Evolutionary conservation across 2,888 invertebrate genomes (phyloP).

Genomic region (Ptychoptera contaminata): DNA sequence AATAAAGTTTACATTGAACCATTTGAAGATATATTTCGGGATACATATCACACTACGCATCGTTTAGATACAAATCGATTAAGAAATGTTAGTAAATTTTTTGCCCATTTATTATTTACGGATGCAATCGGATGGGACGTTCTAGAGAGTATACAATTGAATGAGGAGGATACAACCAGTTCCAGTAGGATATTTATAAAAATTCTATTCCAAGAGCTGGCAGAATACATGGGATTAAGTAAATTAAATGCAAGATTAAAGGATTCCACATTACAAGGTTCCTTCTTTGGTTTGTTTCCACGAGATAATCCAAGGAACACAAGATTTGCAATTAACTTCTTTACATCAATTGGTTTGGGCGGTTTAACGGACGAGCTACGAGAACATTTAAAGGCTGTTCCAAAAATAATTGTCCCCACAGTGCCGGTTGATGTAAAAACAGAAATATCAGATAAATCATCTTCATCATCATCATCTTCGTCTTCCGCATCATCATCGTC

Average conservation of each 20-base stretch:
- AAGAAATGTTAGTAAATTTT: constrained; percentile 92
- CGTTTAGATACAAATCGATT: constrained; percentile 89
- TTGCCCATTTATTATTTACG: constrained; percentile 88
- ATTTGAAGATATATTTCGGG: constrained; percentile 87
- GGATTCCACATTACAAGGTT: constrained; percentile 70
- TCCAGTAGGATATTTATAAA: constrained; percentile 96
- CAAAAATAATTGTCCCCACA: constrained; percentile 23
- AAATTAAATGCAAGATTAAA: constrained; percentile 82
- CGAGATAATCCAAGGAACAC: constrained; percentile 92
- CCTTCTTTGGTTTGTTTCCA: constrained; percentile 87
- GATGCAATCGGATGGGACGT: constrained; percentile 97
- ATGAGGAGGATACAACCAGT: constrained; percentile 95
- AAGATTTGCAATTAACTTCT: constrained; percentile 94
- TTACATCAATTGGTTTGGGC: constrained; percentile 91
- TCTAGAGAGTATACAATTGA: constrained; percentile 72
- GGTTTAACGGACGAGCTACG: constrained; percentile 87
- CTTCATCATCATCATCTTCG: constrained; percentile 10
- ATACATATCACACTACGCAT: constrained; percentile 90
- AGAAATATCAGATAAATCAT: constrained; percentile 8
- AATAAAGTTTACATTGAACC: constrained; percentile 84
- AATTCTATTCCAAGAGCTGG: constrained; percentile 89
- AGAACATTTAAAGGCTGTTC: constrained; percentile 59
- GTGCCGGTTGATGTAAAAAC: constrained; percentile 20
- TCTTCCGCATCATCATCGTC: constrained; percentile 11
- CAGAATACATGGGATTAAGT: constrained; percentile 88